Evolutionary conservation across 2,888 invertebrate species (phyloP).

Genomic region (Microdon myrmicae): DNA sequence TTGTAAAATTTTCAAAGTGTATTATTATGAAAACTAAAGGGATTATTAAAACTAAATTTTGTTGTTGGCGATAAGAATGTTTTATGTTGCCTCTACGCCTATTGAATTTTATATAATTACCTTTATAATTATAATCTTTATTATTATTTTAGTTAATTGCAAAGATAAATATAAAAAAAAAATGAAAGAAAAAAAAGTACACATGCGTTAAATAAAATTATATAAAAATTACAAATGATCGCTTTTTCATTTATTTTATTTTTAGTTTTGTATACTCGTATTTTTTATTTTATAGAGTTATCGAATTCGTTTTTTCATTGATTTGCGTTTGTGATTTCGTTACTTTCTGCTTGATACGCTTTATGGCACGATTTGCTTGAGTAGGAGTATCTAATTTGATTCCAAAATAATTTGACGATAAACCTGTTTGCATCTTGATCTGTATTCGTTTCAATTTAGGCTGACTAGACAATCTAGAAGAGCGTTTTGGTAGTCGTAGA

Average conservation of each 20-base stretch:
- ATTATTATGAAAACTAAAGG: slow-evolving; percentile 18
- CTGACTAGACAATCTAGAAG: no score
- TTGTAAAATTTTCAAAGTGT: slow-evolving; percentile 28
- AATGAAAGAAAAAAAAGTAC: slow-evolving; percentile 9
- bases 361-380: background rate
- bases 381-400: no score
- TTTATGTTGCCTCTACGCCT: slow-evolving; percentile 36
- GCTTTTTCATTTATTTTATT: slow-evolving; percentile 13
- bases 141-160: slow-evolving; percentile 36
- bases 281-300: background rate
- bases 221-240: slow-evolving; percentile 40
- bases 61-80: slow-evolving; percentile 7
- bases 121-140: slow-evolving; percentile 24
- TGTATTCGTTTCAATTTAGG: no score
- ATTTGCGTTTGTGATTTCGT: slow-evolving; percentile 13
- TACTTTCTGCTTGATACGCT: slow-evolving; percentile 4
- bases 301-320: slow-evolving; percentile 16
- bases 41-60: slow-evolving; percentile 14
- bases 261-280: slow-evolving; percentile 8
- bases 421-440: no score
- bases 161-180: slow-evolving; percentile 25
- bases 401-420: no score
- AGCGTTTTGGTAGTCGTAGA: no score
- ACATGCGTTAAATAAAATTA: slow-evolving; percentile 43
- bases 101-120: slow-evolving; percentile 34